phyloP scores from a whole-genome alignment of 1,140 invertebrate genomes.

The Drosophila obscura region DNA sequence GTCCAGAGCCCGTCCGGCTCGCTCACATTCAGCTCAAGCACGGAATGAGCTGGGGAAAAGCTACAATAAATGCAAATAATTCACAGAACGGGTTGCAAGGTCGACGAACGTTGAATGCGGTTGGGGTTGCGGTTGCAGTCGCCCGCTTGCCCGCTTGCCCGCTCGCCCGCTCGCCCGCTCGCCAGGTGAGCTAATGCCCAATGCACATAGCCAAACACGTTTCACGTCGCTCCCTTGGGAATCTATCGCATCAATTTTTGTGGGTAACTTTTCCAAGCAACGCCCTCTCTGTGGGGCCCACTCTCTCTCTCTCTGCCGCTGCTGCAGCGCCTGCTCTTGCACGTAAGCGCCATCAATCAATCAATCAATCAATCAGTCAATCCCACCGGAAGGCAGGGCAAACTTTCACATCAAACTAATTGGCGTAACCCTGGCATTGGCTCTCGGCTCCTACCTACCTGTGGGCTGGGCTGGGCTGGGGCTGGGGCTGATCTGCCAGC shows the following conservation, averaged over 20 bases:
- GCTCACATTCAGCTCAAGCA: too few relatives aligned
- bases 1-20: too few relatives aligned
- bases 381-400: constrained; percentile 3
- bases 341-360: constrained; percentile 8
- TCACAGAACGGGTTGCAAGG: constrained; percentile 71
- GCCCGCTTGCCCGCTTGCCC: too few relatives aligned
- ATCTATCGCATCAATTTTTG: constrained; percentile 43
- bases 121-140: constrained; percentile 19
- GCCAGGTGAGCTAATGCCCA: constrained; percentile 39
- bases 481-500: not conserved
- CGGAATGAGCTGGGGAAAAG: constrained; percentile 4
- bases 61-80: constrained; percentile 37
- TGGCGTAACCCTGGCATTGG: constrained; percentile 18
- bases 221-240: constrained; percentile 14
- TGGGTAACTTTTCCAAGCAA: constrained; percentile 49
- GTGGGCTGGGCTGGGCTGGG: too few relatives aligned
- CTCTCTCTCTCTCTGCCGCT: not conserved
- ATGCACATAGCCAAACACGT: constrained; percentile 45
- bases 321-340: too few relatives aligned
- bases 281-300: not conserved
- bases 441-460: not conserved
- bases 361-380: not conserved
- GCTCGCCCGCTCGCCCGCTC: too few relatives aligned
- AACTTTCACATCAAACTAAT: constrained; percentile 43
- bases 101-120: constrained; percentile 71